Evolutionary conservation across 2,888 invertebrate genomes (phyloP).

Genomic region (Oligia fasciuncula): DNA sequence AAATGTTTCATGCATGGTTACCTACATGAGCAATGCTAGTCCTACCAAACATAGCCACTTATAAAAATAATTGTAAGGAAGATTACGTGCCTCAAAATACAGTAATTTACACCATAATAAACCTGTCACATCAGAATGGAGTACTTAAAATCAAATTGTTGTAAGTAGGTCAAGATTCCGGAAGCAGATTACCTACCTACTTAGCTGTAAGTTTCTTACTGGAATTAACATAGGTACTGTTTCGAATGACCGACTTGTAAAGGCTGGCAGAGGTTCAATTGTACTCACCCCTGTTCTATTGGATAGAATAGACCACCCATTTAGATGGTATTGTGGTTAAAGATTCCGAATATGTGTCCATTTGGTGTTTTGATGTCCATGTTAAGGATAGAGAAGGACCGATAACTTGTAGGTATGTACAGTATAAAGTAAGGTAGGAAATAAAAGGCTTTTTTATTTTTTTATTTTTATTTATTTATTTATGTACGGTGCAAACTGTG

Average conservation of each 20-base stretch:
- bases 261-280: conserved; percentile 37
- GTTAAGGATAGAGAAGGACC: not conserved
- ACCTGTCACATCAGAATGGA: conserved; percentile 52
- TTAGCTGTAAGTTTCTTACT: conserved; percentile 48
- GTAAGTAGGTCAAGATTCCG: conserved; percentile 59
- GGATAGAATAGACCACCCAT: not conserved
- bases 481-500: too few species aligned
- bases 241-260: conserved; percentile 30
- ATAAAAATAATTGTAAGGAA: conserved; percentile 15
- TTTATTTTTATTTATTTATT: too few species aligned
- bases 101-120: conserved; percentile 38
- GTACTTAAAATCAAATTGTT: conserved; percentile 52
- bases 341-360: not conserved
- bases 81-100: conserved; percentile 47
- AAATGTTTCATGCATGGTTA: not conserved
- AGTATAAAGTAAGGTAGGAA: too few species aligned
- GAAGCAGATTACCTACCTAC: conserved; percentile 50
- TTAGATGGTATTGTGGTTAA: not conserved
- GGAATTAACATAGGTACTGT: conserved; percentile 54
- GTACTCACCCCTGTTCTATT: not conserved
- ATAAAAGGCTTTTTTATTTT: too few species aligned
- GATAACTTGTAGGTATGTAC: too few species aligned
- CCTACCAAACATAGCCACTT: not conserved
- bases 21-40: not conserved
- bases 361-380: not conserved